Evolutionary conservation across 1,140 invertebrate species (phyloP).

Genomic region (Camponotus vicinus): DNA sequence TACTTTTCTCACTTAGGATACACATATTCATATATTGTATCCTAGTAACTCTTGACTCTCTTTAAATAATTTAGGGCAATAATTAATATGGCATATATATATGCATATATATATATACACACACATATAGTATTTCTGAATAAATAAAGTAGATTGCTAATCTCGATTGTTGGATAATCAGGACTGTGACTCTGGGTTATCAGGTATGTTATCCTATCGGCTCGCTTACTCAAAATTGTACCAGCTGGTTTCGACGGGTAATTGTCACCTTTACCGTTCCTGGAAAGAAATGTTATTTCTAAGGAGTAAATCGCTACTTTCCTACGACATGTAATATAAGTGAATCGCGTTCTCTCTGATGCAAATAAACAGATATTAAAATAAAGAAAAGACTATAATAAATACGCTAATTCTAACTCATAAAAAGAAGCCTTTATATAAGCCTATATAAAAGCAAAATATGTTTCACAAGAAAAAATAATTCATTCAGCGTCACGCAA

Average conservation of each 20-base stretch:
- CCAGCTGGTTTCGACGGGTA: constrained; percentile 82
- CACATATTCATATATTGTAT: not conserved
- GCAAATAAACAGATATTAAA: constrained; percentile 60
- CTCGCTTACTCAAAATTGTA: constrained; percentile 77
- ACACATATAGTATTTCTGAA: constrained; percentile 19
- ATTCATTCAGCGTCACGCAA: not conserved
- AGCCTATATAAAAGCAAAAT: not conserved
- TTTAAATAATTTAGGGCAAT: constrained; percentile 68
- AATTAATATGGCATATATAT: constrained; percentile 55
- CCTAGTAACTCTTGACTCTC: constrained; percentile 49
- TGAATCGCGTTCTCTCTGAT: constrained; percentile 48
- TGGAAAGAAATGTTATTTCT: constrained; percentile 74
- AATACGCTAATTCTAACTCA: constrained; percentile 17
- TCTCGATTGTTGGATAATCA: constrained; percentile 20
- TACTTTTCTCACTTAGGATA: constrained; percentile 4
- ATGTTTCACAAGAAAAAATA: constrained; percentile 40
- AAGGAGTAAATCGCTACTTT: constrained; percentile 2
- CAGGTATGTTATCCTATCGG: constrained; percentile 36
- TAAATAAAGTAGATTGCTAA: constrained; percentile 42
- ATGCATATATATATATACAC: too few relatives aligned
- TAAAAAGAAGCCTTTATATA: constrained; percentile 21
- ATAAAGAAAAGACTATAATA: constrained; percentile 1
- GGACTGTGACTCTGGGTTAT: constrained; percentile 16
- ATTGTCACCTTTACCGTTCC: constrained; percentile 85
- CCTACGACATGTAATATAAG: constrained; percentile 36